These are phyloP conservation scores for Triplophysa siluroides DNA, from an alignment of 2,113 vertebrate genomes.

Conservation along the genomic window DNA sequence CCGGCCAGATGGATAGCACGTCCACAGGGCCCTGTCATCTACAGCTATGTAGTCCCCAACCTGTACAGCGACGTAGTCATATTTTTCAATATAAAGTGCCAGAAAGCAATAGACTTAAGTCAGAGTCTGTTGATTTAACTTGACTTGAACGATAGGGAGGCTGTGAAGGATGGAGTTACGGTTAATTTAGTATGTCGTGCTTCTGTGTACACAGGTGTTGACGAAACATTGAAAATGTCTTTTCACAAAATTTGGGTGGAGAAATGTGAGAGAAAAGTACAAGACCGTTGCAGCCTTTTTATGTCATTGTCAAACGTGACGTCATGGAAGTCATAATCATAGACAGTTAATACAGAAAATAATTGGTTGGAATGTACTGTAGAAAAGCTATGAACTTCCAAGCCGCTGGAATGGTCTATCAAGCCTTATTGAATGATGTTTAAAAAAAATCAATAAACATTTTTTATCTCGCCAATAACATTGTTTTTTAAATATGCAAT, in stretches of 20 bases:
- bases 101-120: slow-evolving; percentile 10
- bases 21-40: slow-evolving; percentile 33
- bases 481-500: slow-evolving; percentile 76
- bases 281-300: too few species aligned
- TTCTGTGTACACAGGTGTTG: neutral
- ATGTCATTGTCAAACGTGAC: too few species aligned
- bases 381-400: too few species aligned
- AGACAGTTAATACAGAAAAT: too few species aligned
- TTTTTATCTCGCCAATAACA: slow-evolving; percentile 69
- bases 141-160: neutral
- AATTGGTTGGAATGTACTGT: too few species aligned
- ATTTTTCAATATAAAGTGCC: slow-evolving; percentile 18
- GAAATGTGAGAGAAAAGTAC: neutral
- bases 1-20: slow-evolving; percentile 2
- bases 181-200: neutral
- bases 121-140: neutral
- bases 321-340: too few species aligned
- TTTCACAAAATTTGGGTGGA: neutral
- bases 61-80: neutral
- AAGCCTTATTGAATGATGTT: neutral
- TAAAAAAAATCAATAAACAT: slow-evolving; percentile 46
- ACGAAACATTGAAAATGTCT: neutral
- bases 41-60: slow-evolving; percentile 10
- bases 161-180: neutral
- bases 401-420: neutral